A percentile compares a stretch with the other conserved stretches of the same genome.
These are phyloP conservation scores for Halcyon malimbica DNA, from an alignment of 2,113 vertebrate species.

Conservation along the genomic window DNA sequence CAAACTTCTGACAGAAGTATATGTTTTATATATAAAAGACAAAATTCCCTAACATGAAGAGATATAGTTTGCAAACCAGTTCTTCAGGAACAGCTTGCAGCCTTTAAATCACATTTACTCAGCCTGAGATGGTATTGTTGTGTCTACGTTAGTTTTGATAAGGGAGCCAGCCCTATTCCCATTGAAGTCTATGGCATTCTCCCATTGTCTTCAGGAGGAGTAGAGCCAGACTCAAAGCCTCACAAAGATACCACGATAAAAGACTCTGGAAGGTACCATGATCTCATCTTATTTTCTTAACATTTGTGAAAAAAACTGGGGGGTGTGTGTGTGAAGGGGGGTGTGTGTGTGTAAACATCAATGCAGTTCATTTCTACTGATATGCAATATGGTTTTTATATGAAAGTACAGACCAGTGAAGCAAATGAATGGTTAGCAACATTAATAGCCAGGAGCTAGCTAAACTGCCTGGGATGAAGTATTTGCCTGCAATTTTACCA, in stretches of 20 bases:
- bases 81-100: constrained; percentile 7
- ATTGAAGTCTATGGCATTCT: background rate
- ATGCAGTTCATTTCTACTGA: background rate
- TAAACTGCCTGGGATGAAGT: background rate
- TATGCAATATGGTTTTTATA: background rate
- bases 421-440: background rate
- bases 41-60: constrained; percentile 50
- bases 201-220: background rate
- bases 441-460: background rate
- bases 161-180: background rate
- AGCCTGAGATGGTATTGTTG: background rate
- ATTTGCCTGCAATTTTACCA: background rate
- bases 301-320: background rate
- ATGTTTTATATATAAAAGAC: constrained; percentile 20
- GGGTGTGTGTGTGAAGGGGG: no score
- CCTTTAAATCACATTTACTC: constrained; percentile 19
- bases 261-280: background rate
- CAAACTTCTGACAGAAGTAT: constrained; percentile 17
- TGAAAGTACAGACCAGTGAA: background rate
- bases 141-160: background rate
- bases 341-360: no score
- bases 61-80: constrained; percentile 18
- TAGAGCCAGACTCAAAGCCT: background rate
- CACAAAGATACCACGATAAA: background rate
- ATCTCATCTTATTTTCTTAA: constrained; percentile 8